Evolutionary conservation across 2,113 vertebrate genomes (phyloP).

Genomic region (Ifrita kowaldi): DNA sequence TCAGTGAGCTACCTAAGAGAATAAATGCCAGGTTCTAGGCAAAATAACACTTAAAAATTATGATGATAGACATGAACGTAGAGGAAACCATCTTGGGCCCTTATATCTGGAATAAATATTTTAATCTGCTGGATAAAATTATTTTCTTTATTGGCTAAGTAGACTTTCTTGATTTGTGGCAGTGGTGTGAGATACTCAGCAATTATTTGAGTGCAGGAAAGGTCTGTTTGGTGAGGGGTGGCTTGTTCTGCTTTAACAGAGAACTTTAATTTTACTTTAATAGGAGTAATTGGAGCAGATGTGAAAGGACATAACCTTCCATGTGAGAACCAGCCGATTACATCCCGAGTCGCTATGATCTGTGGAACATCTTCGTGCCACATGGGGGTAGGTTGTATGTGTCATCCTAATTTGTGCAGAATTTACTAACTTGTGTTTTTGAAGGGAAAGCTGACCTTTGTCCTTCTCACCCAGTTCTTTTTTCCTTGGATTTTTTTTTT

Average conservation of each 20-base stretch:
- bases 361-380: slow-evolving; percentile 97
- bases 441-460: slow-evolving; percentile 12
- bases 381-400: slow-evolving; percentile 85
- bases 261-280: slow-evolving; percentile 34
- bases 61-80: not conserved
- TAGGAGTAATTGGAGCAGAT: slow-evolving; percentile 92
- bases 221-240: not conserved
- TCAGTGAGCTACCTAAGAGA: not conserved
- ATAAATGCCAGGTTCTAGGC: not conserved
- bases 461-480: not conserved
- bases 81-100: not conserved
- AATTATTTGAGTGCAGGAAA: not conserved
- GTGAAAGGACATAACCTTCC: slow-evolving; percentile 82
- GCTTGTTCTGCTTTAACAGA: not conserved
- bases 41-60: not conserved
- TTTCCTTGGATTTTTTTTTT: not conserved
- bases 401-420: not conserved
- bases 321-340: slow-evolving; percentile 85
- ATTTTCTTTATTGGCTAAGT: not conserved
- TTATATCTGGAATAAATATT: not conserved
- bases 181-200: not conserved
- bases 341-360: slow-evolving; percentile 88
- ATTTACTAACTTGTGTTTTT: not conserved
- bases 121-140: not conserved
- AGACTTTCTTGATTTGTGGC: not conserved